These are phyloP conservation scores for Gymnothorax reevesii DNA, from an alignment of 2,797 vertebrate species.

Conservation along the genomic window DNA sequence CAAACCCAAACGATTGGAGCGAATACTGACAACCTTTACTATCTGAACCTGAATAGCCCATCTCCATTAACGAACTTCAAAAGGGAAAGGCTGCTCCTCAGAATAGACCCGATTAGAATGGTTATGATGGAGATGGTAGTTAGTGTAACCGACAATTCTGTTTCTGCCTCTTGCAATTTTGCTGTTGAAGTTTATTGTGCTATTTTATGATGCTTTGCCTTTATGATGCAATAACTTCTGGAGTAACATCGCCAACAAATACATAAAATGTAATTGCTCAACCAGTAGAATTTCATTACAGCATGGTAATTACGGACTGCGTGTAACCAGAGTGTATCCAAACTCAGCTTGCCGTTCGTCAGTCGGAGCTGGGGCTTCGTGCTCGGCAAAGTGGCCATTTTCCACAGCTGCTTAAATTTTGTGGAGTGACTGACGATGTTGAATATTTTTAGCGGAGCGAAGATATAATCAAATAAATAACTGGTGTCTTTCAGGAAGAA, in stretches of 20 bases:
- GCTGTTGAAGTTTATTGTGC: neutral
- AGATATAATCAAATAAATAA: neutral
- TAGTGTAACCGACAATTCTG: neutral
- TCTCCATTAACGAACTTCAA: neutral
- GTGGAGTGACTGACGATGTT: neutral
- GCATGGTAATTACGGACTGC: neutral
- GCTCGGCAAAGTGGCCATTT: neutral
- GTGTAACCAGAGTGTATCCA: neutral
- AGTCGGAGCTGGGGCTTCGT: neutral
- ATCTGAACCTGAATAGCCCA: too few relatives aligned
- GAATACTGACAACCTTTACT: too few relatives aligned
- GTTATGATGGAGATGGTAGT: neutral
- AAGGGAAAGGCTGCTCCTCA: neutral
- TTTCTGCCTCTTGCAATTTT: neutral
- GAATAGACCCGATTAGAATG: neutral
- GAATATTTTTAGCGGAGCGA: slow-evolving; percentile 2
- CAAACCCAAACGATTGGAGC: too few relatives aligned
- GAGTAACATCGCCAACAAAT: neutral
- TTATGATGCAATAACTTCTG: slow-evolving; percentile 6
- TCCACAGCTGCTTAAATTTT: neutral
- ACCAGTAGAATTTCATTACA: slow-evolving; percentile 9
- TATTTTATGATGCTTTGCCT: neutral
- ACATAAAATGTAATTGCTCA: slow-evolving; percentile 1
- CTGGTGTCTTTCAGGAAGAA: neutral
- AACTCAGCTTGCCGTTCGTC: neutral